Base-by-base conservation (phyloP, 2,888 invertebrate species). In the Perdita meconis region DNA sequence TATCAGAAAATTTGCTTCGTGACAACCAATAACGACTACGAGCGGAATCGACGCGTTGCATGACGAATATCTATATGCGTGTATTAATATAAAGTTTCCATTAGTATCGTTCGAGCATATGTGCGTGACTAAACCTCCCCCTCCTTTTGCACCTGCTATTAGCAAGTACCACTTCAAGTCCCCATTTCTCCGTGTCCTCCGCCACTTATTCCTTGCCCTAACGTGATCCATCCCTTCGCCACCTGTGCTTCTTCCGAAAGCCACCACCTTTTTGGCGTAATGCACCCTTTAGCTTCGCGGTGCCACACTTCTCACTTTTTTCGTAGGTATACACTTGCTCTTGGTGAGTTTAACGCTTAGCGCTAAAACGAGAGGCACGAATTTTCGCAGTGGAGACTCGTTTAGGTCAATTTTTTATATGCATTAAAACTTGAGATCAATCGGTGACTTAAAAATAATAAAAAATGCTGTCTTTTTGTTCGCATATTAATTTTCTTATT, bases 131-230 rank as follows among this genome's bases (percentile, higher is more conserved):
- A 50, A 53, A 59, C 53, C 56, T 34, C 61, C 57, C 60, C 36
- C 47, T 40, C 24, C 56, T 44, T 78, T 78, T 84, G 36, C 73
- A 81, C 80, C 82, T 68, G 70, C 68, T 78, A 81, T 79, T 80
- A 71, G 44, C 72, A 67, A 72, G 76, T 78, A 84, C 68, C 75
- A 76, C 42, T 82, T 78, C 60, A 69, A 76, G 75, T 64, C 80
- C 82, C 84, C 68, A 81, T 72, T 80, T 84, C 78, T 61, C 77
- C 70, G 47, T 34, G 38, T 47, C 53, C 75, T 56, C 80, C 81
- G 55, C 81, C 84, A 79, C 80, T 87, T 85, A 82, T 82, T 81
- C 79, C 61, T 65, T 60, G 55, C 74, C 65, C 80, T 55, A 77
- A 65, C 70, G 66, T 61, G 61, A 74, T 60, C 73, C 68, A 79